Percentiles rank a stretch among this genome's conserved stretches.
Conservation (phyloP, 2,888 invertebrate genomes). For the Campoplex nolae region DNA sequence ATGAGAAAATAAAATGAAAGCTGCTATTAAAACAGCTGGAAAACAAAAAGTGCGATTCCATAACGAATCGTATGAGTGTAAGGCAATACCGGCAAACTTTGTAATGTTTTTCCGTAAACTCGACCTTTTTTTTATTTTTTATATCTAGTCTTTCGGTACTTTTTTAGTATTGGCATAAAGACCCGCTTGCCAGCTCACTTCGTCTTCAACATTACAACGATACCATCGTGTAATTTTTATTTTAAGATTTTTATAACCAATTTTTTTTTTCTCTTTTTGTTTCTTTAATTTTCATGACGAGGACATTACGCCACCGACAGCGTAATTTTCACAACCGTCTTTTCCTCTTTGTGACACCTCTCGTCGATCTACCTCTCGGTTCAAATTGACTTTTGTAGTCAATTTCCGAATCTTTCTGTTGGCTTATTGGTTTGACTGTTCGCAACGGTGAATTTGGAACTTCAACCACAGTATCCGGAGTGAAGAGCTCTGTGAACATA, state of each 20-base stretch:
- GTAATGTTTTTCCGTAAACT: neutral
- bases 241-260: conserved; percentile 32
- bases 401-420: conserved; percentile 73
- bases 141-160: conserved; percentile 8
- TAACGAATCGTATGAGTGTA: conserved; percentile 14
- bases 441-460: conserved; percentile 73
- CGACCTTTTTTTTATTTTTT: neutral
- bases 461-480: conserved; percentile 36
- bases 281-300: neutral
- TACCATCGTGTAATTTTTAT: conserved; percentile 17
- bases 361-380: conserved; percentile 62
- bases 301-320: neutral
- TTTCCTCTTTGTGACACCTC: conserved; percentile 65
- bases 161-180: conserved; percentile 7
- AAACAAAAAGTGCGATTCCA: conserved; percentile 4
- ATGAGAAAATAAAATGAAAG: neutral
- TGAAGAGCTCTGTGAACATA: conserved; percentile 40
- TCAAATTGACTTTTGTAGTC: conserved; percentile 72
- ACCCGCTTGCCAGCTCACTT: conserved; percentile 11
- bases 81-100: conserved; percentile 13
- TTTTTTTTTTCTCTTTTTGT: conserved; percentile 1
- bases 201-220: conserved; percentile 36
- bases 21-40: neutral
- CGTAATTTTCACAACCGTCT: conserved; percentile 67
- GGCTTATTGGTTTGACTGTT: conserved; percentile 72